These are phyloP conservation scores for Sipha maydis DNA, from an alignment of 2,888 invertebrate genomes.

Conservation along the genomic window DNA sequence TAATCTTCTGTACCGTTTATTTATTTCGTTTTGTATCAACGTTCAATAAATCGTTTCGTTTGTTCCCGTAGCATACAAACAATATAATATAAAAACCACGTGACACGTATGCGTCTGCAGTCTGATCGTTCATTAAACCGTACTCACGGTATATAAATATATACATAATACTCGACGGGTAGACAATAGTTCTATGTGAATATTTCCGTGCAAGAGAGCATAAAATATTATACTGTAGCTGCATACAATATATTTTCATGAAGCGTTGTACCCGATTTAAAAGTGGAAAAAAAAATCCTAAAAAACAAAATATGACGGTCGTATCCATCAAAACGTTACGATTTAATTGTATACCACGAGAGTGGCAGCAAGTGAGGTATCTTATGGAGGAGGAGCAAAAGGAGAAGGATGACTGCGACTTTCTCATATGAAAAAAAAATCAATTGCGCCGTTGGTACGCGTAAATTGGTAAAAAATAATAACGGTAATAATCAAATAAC, in stretches of 20 bases:
- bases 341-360: neutral
- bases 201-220: neutral
- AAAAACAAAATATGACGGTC: neutral
- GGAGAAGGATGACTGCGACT: too few relatives aligned
- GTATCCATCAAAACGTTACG: neutral
- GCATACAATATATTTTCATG: too few relatives aligned
- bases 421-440: neutral
- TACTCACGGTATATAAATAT: too few relatives aligned
- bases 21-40: too few relatives aligned
- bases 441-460: neutral
- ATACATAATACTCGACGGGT: too few relatives aligned
- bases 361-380: neutral
- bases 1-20: too few relatives aligned
- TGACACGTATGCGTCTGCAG: too few relatives aligned
- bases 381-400: neutral
- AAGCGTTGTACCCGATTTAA: neutral
- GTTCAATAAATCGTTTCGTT: too few relatives aligned
- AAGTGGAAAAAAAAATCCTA: neutral
- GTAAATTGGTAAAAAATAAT: neutral
- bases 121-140: too few relatives aligned
- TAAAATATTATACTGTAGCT: too few relatives aligned
- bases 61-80: too few relatives aligned
- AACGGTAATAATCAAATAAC: neutral
- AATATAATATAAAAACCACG: too few relatives aligned
- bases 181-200: neutral